Evolutionary conservation across 2,797 vertebrate species (phyloP), one percentile per base, ranked within the genome.

Genomic region (Sarcophilus harrisii): DNA sequence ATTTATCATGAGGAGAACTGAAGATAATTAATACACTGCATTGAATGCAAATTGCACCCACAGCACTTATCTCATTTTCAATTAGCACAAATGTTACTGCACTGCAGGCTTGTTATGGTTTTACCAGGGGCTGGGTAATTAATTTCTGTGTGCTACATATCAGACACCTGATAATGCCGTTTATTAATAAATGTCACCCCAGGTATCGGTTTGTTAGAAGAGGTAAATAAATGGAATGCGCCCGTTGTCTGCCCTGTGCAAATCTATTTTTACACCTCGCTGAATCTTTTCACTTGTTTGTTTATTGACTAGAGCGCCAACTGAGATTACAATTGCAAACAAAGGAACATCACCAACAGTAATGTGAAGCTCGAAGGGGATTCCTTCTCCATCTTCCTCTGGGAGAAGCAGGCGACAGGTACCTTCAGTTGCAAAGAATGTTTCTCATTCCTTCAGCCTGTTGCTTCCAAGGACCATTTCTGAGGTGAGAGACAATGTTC

Each of bases 61-160:
- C 98, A 99, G 99, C 98, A 99, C 99, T 99, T 99, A 99, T 98
- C 99, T 99, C 99, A 98, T 99, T 99, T 99, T 99, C 99, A 99
- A 99, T 99, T 99, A 99, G 99, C 99, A 98, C 98, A 98, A 99
- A 98, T 98, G 98, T 99, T 98, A 98, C 98, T 98, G 99, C 98
- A 97, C 98, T 97, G 98, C 97, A 97, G 98, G 99, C 99, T 99
- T 99, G 99, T 99, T 99, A 99, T 98, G 98, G 98, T 98, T 99
- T 98, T 98, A 98, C 98, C 99, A 98, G 97, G 98, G 98, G 98
- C 98, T 98, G 98, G 98, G 98, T 99, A 99, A 99, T 99, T 99
- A 99, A 99, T 99, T 99, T 99, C 98, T 96, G 97, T 98, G 98
- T 98, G 98, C 98, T 98, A 98, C 98, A 97, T 99, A 98, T 98